Conservation (phyloP, 2,113 vertebrate species). For the Tretioscincus oriximinensis region DNA sequence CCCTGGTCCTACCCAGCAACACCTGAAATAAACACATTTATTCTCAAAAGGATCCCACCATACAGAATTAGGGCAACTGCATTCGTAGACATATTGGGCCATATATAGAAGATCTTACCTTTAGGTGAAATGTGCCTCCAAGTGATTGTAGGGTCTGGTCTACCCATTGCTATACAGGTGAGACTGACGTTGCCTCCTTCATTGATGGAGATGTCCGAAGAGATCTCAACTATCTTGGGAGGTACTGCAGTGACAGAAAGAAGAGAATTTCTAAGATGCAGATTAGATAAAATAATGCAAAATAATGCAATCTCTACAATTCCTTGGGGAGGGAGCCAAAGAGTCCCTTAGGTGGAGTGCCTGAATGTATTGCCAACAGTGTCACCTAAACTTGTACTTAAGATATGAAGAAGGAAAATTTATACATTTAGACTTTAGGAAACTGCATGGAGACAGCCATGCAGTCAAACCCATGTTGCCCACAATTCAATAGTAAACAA, state of each 20-base stretch:
- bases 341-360: too few species aligned
- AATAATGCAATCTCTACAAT: too few species aligned
- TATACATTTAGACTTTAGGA: too few species aligned
- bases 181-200: constrained; percentile 94
- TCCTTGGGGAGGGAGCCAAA: too few species aligned
- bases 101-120: constrained; percentile 73
- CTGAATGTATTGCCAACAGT: not conserved
- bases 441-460: too few species aligned
- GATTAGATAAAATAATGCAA: too few species aligned
- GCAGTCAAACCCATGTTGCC: too few species aligned
- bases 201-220: constrained; percentile 90
- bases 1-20: too few species aligned
- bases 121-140: constrained; percentile 93
- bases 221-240: constrained; percentile 92
- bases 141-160: constrained; percentile 90
- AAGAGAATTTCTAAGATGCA: not conserved
- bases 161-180: constrained; percentile 91
- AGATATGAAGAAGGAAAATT: not conserved
- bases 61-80: fast-evolving
- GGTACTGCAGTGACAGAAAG: constrained; percentile 82
- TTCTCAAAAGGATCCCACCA: not conserved
- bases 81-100: not conserved
- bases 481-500: too few species aligned
- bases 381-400: not conserved
- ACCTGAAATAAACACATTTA: not conserved